Evolutionary conservation across 64 coral and sea anemone genomes (phyloP).

Genomic region (Pachyseris speciosa): DNA sequence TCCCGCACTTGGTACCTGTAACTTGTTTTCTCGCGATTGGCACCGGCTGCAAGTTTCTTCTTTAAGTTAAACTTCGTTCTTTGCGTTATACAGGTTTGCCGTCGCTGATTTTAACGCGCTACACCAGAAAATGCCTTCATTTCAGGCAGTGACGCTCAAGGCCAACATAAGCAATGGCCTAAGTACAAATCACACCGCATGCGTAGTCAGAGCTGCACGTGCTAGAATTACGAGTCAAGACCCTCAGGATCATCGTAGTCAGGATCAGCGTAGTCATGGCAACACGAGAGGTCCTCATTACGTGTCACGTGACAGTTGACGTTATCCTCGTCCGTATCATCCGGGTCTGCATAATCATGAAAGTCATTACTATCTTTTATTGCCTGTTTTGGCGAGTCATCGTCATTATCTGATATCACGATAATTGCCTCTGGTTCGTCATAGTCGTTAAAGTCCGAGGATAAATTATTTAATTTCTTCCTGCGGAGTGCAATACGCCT

Average conservation of each 20-base stretch:
- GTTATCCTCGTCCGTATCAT: conserved; percentile 12
- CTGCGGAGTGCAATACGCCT: neutral
- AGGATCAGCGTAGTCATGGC: conserved; percentile 35
- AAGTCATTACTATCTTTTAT: conserved; percentile 29
- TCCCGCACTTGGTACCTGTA: neutral
- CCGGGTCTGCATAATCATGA: conserved; percentile 28
- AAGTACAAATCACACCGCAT: neutral
- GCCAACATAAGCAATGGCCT: neutral
- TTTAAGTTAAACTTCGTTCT: too few species aligned
- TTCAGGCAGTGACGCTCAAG: neutral
- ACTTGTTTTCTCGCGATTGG: neutral
- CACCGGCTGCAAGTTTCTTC: neutral
- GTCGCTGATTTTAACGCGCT: neutral
- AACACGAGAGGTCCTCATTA: neutral
- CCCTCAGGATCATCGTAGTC: neutral
- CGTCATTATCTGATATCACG: conserved; percentile 1
- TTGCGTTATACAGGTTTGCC: neutral
- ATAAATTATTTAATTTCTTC: conserved; percentile 22
- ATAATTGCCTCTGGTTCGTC: conserved; percentile 33
- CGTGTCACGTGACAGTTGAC: neutral
- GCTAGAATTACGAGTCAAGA: too few species aligned
- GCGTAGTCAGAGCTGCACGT: neutral
- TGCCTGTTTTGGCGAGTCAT: neutral
- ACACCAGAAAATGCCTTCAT: neutral
- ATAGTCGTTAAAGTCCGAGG: conserved; percentile 9